These are phyloP conservation scores for Copidosoma aretas DNA, from an alignment of 2,888 invertebrate genomes.

Conservation along the genomic window DNA sequence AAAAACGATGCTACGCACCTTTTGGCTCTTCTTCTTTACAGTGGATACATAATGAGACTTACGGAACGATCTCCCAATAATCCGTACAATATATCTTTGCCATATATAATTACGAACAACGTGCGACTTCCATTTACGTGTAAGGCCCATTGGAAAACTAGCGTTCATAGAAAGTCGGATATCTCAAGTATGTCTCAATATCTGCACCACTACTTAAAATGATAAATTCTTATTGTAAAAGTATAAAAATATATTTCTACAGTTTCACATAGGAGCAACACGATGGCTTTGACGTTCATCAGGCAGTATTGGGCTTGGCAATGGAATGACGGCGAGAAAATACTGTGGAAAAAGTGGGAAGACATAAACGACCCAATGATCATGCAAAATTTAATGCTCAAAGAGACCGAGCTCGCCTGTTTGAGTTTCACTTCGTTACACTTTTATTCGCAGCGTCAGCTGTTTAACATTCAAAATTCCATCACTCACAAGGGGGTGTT, in stretches of 20 bases:
- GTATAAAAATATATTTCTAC: slow-evolving; percentile 20
- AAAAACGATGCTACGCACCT: slow-evolving; percentile 64
- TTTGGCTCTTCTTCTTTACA: slow-evolving; percentile 64
- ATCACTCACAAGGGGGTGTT: slow-evolving; percentile 69
- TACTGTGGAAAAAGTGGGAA: slow-evolving; percentile 49
- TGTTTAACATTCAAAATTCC: slow-evolving; percentile 71
- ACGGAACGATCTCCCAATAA: slow-evolving; percentile 44
- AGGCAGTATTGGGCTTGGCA: slow-evolving; percentile 58
- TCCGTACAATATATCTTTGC: slow-evolving; percentile 62
- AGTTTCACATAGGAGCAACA: slow-evolving; percentile 48
- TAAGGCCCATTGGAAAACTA: slow-evolving; percentile 63
- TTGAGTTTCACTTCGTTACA: slow-evolving; percentile 66
- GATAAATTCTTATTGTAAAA: not conserved
- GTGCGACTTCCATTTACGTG: slow-evolving; percentile 64
- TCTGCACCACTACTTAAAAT: slow-evolving; percentile 39
- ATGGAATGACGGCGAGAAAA: slow-evolving; percentile 50
- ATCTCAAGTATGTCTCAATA: slow-evolving; percentile 47
- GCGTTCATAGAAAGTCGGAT: slow-evolving; percentile 58
- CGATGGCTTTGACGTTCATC: slow-evolving; percentile 48
- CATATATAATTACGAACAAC: slow-evolving; percentile 60
- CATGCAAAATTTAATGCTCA: slow-evolving; percentile 48
- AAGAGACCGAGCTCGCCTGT: slow-evolving; percentile 62
- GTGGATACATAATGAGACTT: slow-evolving; percentile 58
- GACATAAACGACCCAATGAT: slow-evolving; percentile 47
- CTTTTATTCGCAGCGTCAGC: slow-evolving; percentile 65